Evolutionary conservation across 2,888 invertebrate genomes (phyloP).

Genomic region (Sesia apiformis): DNA sequence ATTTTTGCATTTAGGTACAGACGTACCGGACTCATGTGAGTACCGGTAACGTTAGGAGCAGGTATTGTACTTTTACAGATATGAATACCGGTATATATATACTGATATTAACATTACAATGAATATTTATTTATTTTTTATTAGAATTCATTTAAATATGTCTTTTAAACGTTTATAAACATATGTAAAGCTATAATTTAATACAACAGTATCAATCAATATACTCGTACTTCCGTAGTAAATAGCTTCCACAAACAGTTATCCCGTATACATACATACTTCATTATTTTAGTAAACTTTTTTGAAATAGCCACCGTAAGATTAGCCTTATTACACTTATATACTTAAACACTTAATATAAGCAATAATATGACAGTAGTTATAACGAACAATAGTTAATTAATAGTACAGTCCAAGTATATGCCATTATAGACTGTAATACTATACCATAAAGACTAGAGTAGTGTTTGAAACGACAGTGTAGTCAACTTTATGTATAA

Average conservation of each 20-base stretch:
- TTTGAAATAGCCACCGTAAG: neutral
- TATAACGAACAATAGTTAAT: neutral
- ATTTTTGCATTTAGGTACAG: no score
- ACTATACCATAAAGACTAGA: neutral
- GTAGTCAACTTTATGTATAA: neutral
- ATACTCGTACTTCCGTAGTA: neutral
- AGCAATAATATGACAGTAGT: neutral
- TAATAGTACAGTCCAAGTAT: neutral
- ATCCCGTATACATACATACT: neutral
- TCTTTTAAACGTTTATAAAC: no score
- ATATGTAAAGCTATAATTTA: no score
- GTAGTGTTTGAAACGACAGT: neutral
- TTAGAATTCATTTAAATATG: no score
- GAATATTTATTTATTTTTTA: no score
- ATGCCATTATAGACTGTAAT: neutral
- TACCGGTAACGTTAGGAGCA: no score
- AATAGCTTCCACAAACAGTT: neutral
- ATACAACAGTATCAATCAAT: no score
- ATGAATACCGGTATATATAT: no score
- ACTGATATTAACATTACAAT: no score
- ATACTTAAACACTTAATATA: neutral
- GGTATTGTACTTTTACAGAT: no score
- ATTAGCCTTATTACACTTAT: neutral
- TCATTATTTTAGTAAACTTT: neutral
- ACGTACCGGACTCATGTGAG: no score